These are phyloP conservation scores for Drosophila birchii DNA, from an alignment of 2,888 invertebrate species.

Conservation along the genomic window DNA sequence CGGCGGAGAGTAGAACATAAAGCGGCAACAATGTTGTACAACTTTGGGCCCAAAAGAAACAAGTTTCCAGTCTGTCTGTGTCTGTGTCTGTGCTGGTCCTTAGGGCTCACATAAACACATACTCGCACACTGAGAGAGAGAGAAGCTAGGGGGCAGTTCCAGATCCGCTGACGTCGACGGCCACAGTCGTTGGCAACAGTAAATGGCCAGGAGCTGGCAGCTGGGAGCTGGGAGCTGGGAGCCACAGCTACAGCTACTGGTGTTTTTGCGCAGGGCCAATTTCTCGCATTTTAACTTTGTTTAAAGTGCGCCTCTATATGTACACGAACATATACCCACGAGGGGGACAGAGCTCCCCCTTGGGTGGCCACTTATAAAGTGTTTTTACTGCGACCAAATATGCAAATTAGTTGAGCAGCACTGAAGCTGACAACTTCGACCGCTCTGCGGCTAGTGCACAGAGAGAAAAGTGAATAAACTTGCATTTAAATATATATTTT, in stretches of 20 bases:
- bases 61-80: constrained; percentile 65
- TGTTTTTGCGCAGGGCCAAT: constrained; percentile 66
- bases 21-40: constrained; percentile 78
- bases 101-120: constrained; percentile 49
- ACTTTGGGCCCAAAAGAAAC: constrained; percentile 74
- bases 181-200: constrained; percentile 70
- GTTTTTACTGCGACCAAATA: constrained; percentile 76
- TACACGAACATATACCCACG: constrained; percentile 12
- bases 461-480: neutral
- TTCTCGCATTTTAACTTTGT: constrained; percentile 77
- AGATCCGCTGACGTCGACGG: constrained; percentile 35
- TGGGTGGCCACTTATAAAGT: constrained; percentile 80
- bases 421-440: constrained; percentile 72
- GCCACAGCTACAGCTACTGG: constrained; percentile 61
- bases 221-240: constrained; percentile 24
- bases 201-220: constrained; percentile 71
- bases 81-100: constrained; percentile 24
- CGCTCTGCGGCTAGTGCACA: constrained; percentile 49
- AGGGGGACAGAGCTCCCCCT: constrained; percentile 46
- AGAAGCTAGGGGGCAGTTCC: constrained; percentile 39
- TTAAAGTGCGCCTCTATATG: constrained; percentile 67
- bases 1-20: constrained; percentile 58
- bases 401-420: constrained; percentile 73
- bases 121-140: constrained; percentile 4
- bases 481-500: neutral